phyloP scores from a whole-genome alignment of 2,888 invertebrate species.

The Hoplodrina ambigua region DNA sequence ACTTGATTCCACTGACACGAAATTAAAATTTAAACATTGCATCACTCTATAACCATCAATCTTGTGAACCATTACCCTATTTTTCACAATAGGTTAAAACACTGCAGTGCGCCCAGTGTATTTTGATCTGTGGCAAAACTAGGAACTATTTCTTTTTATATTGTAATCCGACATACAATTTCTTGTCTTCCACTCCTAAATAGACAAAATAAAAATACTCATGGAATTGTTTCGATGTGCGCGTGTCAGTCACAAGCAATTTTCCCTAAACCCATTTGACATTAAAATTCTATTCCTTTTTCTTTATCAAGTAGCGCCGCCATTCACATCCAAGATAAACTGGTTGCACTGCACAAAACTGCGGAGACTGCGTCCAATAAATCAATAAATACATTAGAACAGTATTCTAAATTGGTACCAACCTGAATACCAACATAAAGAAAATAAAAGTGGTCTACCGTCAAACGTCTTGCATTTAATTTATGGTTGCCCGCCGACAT shows the following conservation, averaged over 20 bases:
- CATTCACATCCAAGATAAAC: slow-evolving; percentile 16
- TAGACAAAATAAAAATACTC: too few species aligned
- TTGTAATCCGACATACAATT: background rate
- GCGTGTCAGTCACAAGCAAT: background rate
- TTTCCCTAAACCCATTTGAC: background rate
- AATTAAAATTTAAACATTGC: slow-evolving; percentile 44
- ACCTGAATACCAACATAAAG: slow-evolving; percentile 60
- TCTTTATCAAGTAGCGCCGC: background rate
- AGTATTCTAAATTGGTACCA: slow-evolving; percentile 56
- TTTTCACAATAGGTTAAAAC: slow-evolving; percentile 50
- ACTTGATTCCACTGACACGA: slow-evolving; percentile 27
- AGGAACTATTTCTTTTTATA: background rate
- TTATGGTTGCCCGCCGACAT: slow-evolving; percentile 47
- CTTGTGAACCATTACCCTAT: slow-evolving; percentile 56
- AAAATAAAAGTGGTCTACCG: slow-evolving; percentile 54
- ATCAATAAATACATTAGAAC: slow-evolving; percentile 62
- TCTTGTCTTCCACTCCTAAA: too few species aligned
- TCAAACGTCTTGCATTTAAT: slow-evolving; percentile 50
- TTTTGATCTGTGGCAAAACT: slow-evolving; percentile 7
- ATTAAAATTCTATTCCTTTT: background rate
- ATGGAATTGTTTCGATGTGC: background rate
- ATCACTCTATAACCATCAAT: slow-evolving; percentile 45
- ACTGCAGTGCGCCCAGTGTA: slow-evolving; percentile 15
- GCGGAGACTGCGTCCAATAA: slow-evolving; percentile 48
- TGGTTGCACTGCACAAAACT: slow-evolving; percentile 38